Conservation (phyloP, 2,888 invertebrate genomes). For the Caenorhabditis sp. region DNA sequence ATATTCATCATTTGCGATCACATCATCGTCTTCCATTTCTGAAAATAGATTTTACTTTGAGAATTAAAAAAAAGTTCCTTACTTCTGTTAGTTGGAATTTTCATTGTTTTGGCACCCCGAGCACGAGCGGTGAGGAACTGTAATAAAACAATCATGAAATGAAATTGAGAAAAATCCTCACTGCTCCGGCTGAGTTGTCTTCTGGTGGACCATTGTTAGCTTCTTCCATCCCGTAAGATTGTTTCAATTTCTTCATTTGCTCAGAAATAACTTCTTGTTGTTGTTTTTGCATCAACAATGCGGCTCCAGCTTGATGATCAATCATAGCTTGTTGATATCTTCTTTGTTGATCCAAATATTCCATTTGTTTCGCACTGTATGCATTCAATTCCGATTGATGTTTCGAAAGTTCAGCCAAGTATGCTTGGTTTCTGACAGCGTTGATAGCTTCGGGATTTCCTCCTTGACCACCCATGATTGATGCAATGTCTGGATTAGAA, state of each 20-base stretch:
- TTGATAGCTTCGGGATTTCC: conserved; percentile 54
- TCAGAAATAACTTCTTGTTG: conserved; percentile 61
- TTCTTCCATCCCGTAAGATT: conserved; percentile 26
- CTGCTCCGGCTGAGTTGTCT: not conserved
- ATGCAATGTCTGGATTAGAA: conserved; percentile 31
- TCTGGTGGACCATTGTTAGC: not conserved
- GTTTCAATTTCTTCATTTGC: conserved; percentile 50
- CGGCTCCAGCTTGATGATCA: conserved; percentile 67
- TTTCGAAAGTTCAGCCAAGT: conserved; percentile 51
- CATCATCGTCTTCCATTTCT: conserved; percentile 54
- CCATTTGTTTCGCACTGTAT: conserved; percentile 64
- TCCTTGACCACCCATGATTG: conserved; percentile 38
- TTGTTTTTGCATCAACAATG: conserved; percentile 66
- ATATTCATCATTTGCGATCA: conserved; percentile 57
- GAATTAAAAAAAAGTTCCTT: conserved; percentile 5
- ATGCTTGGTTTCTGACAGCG: conserved; percentile 59
- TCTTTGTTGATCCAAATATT: conserved; percentile 63
- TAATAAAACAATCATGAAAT: not conserved
- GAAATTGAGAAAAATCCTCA: not conserved
- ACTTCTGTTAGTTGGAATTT: conserved; percentile 42
- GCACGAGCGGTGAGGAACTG: conserved; percentile 25
- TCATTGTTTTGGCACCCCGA: conserved; percentile 45
- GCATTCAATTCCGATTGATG: conserved; percentile 57
- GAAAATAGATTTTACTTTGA: too few relatives aligned
- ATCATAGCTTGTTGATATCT: conserved; percentile 66